Percentiles rank a stretch among this genome's conserved stretches.
These are phyloP conservation scores for Gavialis gangeticus DNA, from an alignment of 2,113 vertebrate genomes.

Conservation along the genomic window DNA sequence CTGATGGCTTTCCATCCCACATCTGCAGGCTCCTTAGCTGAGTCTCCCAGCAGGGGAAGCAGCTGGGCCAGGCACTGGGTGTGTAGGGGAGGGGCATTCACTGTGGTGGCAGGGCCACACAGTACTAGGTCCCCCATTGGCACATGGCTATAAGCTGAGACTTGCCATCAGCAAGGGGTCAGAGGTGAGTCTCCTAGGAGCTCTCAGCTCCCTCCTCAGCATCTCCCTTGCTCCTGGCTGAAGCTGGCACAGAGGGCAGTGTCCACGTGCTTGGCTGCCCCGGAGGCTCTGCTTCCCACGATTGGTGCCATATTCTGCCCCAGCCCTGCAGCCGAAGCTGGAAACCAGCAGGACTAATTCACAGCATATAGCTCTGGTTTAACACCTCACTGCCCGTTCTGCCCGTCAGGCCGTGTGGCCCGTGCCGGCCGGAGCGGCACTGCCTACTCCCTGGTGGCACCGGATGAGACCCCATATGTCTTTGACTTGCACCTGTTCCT, in stretches of 20 bases:
- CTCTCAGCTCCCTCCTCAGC: neutral
- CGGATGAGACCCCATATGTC: constrained; percentile 90
- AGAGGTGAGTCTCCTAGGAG: fast-evolving
- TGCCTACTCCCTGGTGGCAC: constrained; percentile 90
- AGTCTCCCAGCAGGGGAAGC: neutral
- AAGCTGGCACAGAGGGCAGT: fast-evolving
- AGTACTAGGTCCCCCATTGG: no score
- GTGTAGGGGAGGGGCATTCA: neutral
- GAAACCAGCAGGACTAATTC: neutral
- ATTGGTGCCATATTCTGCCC: no score
- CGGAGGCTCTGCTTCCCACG: neutral
- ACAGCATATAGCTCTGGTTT: fast-evolving
- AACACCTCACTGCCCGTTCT: neutral
- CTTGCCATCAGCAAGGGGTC: neutral
- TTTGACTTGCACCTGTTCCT: constrained; percentile 95
- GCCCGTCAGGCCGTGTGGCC: constrained; percentile 89
- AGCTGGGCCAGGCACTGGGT: neutral
- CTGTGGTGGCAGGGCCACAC: neutral
- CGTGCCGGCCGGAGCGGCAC: constrained; percentile 91
- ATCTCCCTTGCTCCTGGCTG: neutral
- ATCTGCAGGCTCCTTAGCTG: neutral
- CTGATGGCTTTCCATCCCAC: neutral
- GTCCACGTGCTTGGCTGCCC: fast-evolving
- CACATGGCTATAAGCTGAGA: neutral
- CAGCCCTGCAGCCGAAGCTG: neutral